These are phyloP conservation scores for Rotaria sp. DNA, from an alignment of 2,888 invertebrate species.

Conservation along the genomic window DNA sequence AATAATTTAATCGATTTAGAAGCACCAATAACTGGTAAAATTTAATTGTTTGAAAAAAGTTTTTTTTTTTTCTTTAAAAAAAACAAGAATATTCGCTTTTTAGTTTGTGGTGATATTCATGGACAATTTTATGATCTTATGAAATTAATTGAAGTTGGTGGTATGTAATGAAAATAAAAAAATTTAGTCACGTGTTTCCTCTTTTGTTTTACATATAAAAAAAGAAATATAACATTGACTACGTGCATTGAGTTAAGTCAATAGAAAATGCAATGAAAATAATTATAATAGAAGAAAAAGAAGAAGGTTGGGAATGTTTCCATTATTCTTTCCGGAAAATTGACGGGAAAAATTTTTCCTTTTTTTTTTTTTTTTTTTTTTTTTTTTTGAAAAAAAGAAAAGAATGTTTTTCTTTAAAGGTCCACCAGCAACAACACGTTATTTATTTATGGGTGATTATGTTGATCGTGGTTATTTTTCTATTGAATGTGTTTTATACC, in stretches of 20 bases:
- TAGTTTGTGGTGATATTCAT: conserved; percentile 37
- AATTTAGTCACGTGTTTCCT: background rate
- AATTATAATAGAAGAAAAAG: background rate
- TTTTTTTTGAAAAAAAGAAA: background rate
- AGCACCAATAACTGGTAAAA: conserved; percentile 10
- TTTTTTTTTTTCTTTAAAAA: background rate
- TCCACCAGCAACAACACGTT: conserved; percentile 23
- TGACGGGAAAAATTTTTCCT: background rate
- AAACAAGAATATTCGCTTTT: background rate
- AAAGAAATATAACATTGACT: background rate
- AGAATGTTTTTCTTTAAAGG: background rate
- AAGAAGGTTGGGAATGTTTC: background rate
- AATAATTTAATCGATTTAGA: conserved; percentile 26
- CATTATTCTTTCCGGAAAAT: too few species aligned
- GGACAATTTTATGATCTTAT: conserved; percentile 39
- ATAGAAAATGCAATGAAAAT: background rate
- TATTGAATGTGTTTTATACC: conserved; percentile 37
- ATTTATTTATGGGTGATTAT: conserved; percentile 40
- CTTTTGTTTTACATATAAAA: background rate
- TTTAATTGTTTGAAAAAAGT: background rate
- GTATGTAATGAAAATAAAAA: background rate
- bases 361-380: too few species aligned
- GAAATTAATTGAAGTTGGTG: conserved; percentile 34
- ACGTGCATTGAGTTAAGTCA: background rate
- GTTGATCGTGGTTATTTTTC: conserved; percentile 38